These are phyloP conservation scores for Aspidiotus destructor DNA, from an alignment of 2,888 invertebrate species.

Conservation along the genomic window DNA sequence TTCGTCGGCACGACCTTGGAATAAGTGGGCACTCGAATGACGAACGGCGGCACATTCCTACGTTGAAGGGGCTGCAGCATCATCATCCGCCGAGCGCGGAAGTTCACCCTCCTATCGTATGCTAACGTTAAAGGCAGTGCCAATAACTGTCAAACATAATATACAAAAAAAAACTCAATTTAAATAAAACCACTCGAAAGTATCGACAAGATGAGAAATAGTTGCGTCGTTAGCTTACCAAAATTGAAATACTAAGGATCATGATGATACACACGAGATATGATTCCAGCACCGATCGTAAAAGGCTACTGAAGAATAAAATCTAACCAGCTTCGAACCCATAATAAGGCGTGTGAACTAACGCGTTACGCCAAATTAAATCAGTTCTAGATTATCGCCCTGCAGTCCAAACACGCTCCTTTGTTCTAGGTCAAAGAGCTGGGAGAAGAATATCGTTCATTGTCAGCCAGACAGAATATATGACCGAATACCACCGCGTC, in stretches of 20 bases:
- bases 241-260: neutral
- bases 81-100: constrained; percentile 14
- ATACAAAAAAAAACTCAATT: constrained; percentile 4
- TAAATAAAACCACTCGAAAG: neutral
- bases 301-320: constrained; percentile 9
- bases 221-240: neutral
- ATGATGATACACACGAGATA: neutral
- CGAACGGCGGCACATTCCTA: constrained; percentile 13
- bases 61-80: constrained; percentile 4
- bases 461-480: constrained; percentile 18
- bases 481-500: constrained; percentile 13
- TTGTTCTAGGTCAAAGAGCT: constrained; percentile 33
- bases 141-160: constrained; percentile 3
- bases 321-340: constrained; percentile 1
- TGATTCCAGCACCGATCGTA: neutral
- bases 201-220: neutral
- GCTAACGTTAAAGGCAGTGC: neutral
- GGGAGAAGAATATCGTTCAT: constrained; percentile 29
- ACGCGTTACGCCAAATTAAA: constrained; percentile 29
- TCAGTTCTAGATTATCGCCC: constrained; percentile 29
- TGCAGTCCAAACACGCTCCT: constrained; percentile 28
- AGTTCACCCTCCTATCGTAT: constrained; percentile 4
- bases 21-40: constrained; percentile 19
- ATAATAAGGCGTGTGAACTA: constrained; percentile 28
- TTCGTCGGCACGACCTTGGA: constrained; percentile 23